Conservation (phyloP, 2,797 vertebrate genomes). For the Anomalospiza imberbis region DNA sequence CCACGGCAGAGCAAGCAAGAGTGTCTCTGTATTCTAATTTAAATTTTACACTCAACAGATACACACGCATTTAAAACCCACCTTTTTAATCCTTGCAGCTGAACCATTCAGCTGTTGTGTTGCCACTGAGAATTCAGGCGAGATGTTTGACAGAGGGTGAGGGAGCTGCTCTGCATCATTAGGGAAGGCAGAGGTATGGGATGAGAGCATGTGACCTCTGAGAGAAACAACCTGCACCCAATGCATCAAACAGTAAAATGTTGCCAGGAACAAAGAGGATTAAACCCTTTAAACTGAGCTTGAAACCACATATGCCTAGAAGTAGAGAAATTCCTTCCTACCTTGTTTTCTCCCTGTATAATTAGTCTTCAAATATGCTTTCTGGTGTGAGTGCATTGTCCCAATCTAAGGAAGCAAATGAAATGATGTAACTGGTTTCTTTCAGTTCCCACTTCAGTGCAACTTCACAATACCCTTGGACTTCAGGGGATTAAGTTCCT, state of each 20-base stretch:
- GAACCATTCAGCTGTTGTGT: constrained; percentile 3
- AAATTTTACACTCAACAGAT: constrained; percentile 18
- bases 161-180: not conserved
- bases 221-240: not conserved
- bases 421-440: constrained; percentile 66
- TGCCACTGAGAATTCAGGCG: not conserved
- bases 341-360: constrained; percentile 32
- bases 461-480: constrained; percentile 52
- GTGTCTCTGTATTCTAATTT: not conserved
- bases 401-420: constrained; percentile 26
- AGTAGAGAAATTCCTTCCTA: constrained; percentile 14
- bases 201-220: not conserved
- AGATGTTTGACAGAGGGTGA: not conserved
- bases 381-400: constrained; percentile 27
- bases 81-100: constrained; percentile 13
- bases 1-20: not conserved
- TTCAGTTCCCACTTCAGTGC: constrained; percentile 58
- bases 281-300: constrained; percentile 12
- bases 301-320: not conserved
- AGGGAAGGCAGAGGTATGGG: not conserved
- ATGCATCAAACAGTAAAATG: constrained; percentile 24
- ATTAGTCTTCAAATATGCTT: constrained; percentile 37
- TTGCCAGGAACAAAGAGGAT: not conserved
- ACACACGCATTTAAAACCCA: not conserved
- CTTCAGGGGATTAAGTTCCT: constrained; percentile 42